Conservation (phyloP, 2,888 invertebrate genomes). For the Cantharis rufa region DNA sequence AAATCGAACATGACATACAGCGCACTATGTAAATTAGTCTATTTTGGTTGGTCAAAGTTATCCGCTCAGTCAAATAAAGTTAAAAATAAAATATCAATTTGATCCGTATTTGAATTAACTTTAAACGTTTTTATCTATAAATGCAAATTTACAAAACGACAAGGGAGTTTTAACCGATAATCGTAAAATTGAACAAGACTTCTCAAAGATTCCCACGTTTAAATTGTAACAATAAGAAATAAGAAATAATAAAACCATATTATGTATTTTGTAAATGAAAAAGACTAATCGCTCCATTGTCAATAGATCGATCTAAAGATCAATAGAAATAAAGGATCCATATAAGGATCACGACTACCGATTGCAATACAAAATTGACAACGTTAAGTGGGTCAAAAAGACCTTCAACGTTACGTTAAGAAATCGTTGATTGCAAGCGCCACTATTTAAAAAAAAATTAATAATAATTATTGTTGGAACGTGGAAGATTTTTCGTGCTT, state of each 20-base stretch:
- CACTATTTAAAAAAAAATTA: constrained; percentile 1
- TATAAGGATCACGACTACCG: constrained; percentile 30
- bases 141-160: neutral
- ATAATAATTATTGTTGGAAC: neutral
- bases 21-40: neutral
- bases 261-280: constrained; percentile 23
- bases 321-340: constrained; percentile 20
- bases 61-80: neutral
- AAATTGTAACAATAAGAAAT: constrained; percentile 11
- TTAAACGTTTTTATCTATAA: neutral
- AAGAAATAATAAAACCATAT: constrained; percentile 6
- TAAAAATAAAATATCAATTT: neutral
- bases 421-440: constrained; percentile 22
- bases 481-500: constrained; percentile 19
- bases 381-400: constrained; percentile 29
- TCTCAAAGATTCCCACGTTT: constrained; percentile 22
- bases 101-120: neutral
- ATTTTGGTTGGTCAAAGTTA: neutral
- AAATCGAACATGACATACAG: neutral
- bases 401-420: constrained; percentile 25
- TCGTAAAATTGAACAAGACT: neutral
- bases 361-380: constrained; percentile 20
- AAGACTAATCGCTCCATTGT: constrained; percentile 29
- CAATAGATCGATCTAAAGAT: constrained; percentile 29
- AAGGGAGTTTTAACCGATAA: neutral